Evolutionary conservation across 2,888 invertebrate species (phyloP), one percentile per base, ranked within the genome.

Genomic region (Lasioglossum pauxillum): DNA sequence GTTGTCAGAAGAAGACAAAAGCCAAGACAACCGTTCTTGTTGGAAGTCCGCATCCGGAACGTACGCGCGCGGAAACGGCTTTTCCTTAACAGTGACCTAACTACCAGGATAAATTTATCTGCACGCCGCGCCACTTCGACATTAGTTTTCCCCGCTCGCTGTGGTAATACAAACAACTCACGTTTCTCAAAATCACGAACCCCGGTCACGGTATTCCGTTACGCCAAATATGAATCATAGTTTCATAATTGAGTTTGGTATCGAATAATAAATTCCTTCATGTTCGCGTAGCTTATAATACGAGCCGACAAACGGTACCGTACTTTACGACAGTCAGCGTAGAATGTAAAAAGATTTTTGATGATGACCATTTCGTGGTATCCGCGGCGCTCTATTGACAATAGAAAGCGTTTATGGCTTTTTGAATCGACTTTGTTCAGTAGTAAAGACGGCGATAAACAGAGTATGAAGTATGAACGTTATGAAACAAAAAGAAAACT

Each of bases 221-320:
- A 46, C 27, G 31, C 46, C 73, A 31, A 46, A 73, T 73, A 73
- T 73, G 46, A 73, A 73, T 46, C 73, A 46, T 46, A 27, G 73
- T 73, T 73, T 46, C 73, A 46, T 44, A 46, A 31, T 73, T 46
- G 27, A 31, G 44, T 46, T 46, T 10, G 2, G 14, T 44, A 72
- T 72, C 27, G 73, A 31, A 73, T 46, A 46, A 73, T 31, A 19
- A 73, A 46, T 69, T 5, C n/a, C 38, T n/a, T n/a, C 5, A 23
- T 12, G 57, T 31, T 14, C 69, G 46, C 31, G 44, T 49, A 31
- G 31, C 76, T 76, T 16, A 16, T 12, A 31, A 44, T 31, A 16
- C 14, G 14, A 67, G 16, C 31, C 67, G 27, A 35, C 19, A 19
- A 67, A 31, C 67, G 67, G 16, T 2, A 10, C 31, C 16, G 12